Conservation (phyloP, 2,888 invertebrate species). For the Eledone cirrhosa region DNA sequence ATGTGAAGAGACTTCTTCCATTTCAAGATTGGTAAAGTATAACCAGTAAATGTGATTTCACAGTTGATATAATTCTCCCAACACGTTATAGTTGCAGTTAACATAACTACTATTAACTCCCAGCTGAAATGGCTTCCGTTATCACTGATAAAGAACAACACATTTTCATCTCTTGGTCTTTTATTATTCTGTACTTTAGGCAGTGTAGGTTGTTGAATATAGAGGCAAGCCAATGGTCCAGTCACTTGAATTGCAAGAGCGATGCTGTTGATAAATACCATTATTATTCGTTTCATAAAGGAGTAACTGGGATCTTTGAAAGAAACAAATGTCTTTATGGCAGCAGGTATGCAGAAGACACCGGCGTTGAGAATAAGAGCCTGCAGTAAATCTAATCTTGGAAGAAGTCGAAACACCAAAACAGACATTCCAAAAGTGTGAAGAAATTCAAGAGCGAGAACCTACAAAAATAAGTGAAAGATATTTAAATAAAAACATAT, state of each 20-base stretch:
- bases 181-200: too few species aligned
- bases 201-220: slow-evolving; percentile 38
- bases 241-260: slow-evolving; percentile 48
- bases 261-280: slow-evolving; percentile 40
- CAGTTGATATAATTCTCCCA: slow-evolving; percentile 52
- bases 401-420: slow-evolving; percentile 61
- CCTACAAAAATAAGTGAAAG: slow-evolving; percentile 40
- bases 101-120: slow-evolving; percentile 46
- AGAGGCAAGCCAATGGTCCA: slow-evolving; percentile 42
- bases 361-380: slow-evolving; percentile 53
- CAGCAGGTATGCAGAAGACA: slow-evolving; percentile 53
- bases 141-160: neutral
- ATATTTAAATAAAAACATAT: too few species aligned
- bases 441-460: slow-evolving; percentile 52
- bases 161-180: too few species aligned
- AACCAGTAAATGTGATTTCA: slow-evolving; percentile 41
- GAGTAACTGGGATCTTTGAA: slow-evolving; percentile 38
- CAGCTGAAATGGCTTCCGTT: slow-evolving; percentile 32
- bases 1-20: slow-evolving; percentile 51
- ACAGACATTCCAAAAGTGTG: slow-evolving; percentile 61
- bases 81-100: slow-evolving; percentile 45
- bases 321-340: slow-evolving; percentile 43
- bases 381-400: slow-evolving; percentile 58
- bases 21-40: slow-evolving; percentile 39
- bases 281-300: slow-evolving; percentile 38